phyloP scores from a whole-genome alignment of 2,797 vertebrate species.

The Mus minutoides region DNA sequence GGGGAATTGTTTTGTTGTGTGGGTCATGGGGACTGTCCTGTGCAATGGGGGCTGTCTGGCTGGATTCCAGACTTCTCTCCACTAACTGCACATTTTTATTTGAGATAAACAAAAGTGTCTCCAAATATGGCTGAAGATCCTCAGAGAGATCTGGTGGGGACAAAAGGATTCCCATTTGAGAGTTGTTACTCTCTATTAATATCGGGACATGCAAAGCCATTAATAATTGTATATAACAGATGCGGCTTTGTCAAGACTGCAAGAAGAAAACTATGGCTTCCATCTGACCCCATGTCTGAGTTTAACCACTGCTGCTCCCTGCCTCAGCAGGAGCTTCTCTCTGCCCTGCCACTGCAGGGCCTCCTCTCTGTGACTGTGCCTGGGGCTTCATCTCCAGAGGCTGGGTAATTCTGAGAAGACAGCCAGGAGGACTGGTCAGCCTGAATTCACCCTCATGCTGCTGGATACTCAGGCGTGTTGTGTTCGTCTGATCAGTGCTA shows the following conservation, averaged over 20 bases:
- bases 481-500: background rate
- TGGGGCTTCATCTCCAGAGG: background rate
- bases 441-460: background rate
- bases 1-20: background rate
- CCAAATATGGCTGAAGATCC: background rate
- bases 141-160: background rate
- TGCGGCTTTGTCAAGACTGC: background rate
- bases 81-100: background rate
- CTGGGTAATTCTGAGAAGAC: slow-evolving; percentile 1
- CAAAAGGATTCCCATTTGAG: background rate
- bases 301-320: background rate
- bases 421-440: background rate
- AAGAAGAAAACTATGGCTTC: background rate
- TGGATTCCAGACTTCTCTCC: background rate
- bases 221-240: too few relatives aligned
- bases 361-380: background rate
- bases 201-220: background rate
- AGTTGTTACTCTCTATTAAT: background rate
- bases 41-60: background rate
- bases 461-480: background rate
- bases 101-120: background rate
- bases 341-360: background rate
- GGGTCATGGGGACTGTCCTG: background rate
- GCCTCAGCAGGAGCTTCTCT: too few relatives aligned
- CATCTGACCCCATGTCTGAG: background rate